These are phyloP conservation scores for Danaus melanippus DNA, from an alignment of 1,140 invertebrate genomes.

Conservation along the genomic window DNA sequence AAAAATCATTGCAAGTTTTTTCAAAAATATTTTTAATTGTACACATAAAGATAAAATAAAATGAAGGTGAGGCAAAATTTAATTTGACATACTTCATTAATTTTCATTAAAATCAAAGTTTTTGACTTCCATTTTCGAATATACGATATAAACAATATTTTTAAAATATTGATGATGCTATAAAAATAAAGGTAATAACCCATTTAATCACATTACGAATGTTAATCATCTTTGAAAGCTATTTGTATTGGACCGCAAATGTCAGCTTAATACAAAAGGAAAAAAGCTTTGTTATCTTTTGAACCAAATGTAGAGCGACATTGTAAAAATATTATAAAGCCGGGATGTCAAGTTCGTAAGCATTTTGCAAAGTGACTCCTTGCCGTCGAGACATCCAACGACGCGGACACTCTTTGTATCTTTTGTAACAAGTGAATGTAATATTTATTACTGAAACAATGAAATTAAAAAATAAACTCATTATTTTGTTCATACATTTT, in stretches of 20 bases:
- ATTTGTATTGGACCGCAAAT: constrained; percentile 36
- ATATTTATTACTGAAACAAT: constrained; percentile 28
- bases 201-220: constrained; percentile 11
- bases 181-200: too few relatives aligned
- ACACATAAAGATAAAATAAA: too few relatives aligned
- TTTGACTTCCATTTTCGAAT: too few relatives aligned
- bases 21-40: too few relatives aligned
- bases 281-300: constrained; percentile 67
- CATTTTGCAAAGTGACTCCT: constrained; percentile 66
- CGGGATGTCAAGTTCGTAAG: constrained; percentile 40
- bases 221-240: constrained; percentile 49
- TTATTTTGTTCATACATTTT: constrained; percentile 34
- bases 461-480: constrained; percentile 37
- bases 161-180: too few relatives aligned
- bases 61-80: too few relatives aligned
- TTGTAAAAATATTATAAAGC: constrained; percentile 69
- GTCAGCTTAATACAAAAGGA: constrained; percentile 52
- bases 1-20: too few relatives aligned
- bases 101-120: too few relatives aligned
- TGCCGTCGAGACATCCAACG: constrained; percentile 52
- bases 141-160: too few relatives aligned
- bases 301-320: constrained; percentile 59
- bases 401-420: constrained; percentile 24
- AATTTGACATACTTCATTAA: too few relatives aligned
- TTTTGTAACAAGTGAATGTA: constrained; percentile 37